Conservation (phyloP, 2,797 vertebrate species). For the Leucoraja ocellata region DNA sequence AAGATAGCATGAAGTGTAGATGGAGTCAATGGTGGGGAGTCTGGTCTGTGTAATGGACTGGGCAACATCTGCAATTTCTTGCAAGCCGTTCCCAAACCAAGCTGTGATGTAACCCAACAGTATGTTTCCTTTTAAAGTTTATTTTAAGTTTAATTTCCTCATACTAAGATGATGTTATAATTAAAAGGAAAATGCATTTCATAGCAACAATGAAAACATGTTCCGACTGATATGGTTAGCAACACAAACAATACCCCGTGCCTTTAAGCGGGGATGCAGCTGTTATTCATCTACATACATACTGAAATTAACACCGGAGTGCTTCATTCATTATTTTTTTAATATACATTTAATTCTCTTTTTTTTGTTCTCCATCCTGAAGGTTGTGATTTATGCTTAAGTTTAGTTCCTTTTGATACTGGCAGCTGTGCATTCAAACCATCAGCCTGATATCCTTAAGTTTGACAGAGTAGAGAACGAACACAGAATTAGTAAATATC, state of each 20-base stretch:
- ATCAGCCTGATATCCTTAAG: not conserved
- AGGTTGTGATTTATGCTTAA: not conserved
- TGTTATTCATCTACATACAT: not conserved
- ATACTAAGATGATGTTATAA: not conserved
- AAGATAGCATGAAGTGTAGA: no score
- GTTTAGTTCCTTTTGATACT: not conserved
- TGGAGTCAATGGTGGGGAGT: no score
- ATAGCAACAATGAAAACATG: not conserved
- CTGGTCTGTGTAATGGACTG: no score
- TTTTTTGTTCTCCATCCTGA: not conserved
- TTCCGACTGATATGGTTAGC: not conserved
- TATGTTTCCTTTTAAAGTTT: not conserved
- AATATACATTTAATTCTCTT: not conserved
- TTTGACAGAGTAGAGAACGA: not conserved
- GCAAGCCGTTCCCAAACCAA: no score
- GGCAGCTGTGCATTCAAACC: not conserved
- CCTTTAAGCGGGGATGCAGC: not conserved
- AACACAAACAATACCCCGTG: not conserved
- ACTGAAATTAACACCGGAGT: not conserved
- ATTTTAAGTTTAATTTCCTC: not conserved
- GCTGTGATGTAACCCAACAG: no score
- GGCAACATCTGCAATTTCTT: no score
- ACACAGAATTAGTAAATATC: not conserved
- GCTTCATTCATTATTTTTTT: not conserved
- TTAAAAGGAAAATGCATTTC: conserved; percentile 6